Evolutionary conservation across 1,140 invertebrate genomes (phyloP), one percentile per base, ranked within the genome.

Genomic region (Leptinotarsa lineolata): DNA sequence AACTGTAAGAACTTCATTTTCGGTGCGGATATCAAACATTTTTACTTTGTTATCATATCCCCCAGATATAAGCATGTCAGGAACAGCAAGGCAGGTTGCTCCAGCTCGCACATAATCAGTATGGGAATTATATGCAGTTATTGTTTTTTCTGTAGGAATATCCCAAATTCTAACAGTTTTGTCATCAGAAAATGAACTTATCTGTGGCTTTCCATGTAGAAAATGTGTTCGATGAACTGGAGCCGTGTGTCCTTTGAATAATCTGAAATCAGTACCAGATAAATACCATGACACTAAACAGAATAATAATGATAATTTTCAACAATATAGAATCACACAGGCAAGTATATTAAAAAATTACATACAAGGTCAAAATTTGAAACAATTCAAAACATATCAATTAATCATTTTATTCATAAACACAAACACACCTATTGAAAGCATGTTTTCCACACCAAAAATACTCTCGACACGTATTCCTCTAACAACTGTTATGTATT

Each of bases 121-220:
- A 84, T 97, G 95, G 72, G 90, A 88, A 30, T 82, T 77, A 82
- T 92, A 96, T 20, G 85, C 89, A 45, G 87, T 77, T 81, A 91
- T 78, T 87, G 89, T 86, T 77, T 91, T 89, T 84, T 97, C 95
- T 79, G 88, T 93, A 5, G 93, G 87, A 81, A 99, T 93, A 82
- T 99, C 96, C 95, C 96, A 98, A 12, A 97, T 76, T 74, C 88
- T 87, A 8, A 94, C 90, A n/a, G 91, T 89, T 85, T 96, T 97
- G 83, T 99, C 97, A 87, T 99, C 97, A 8, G 95, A 95, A 84
- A 95, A 97, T 80, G 96, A 97, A 6, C 93, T 88, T 44, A 99
- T 87, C 71, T 93, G 92, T 44, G 91, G 84, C 80, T 93, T 91
- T 82, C 94, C 92, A 45, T 89, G 86, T 16, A 95, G 90, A 79